A percentile compares a stretch with the other conserved stretches of the same genome.
Conservation (phyloP, 2,113 vertebrate genomes). For the Anolis sagrei region DNA sequence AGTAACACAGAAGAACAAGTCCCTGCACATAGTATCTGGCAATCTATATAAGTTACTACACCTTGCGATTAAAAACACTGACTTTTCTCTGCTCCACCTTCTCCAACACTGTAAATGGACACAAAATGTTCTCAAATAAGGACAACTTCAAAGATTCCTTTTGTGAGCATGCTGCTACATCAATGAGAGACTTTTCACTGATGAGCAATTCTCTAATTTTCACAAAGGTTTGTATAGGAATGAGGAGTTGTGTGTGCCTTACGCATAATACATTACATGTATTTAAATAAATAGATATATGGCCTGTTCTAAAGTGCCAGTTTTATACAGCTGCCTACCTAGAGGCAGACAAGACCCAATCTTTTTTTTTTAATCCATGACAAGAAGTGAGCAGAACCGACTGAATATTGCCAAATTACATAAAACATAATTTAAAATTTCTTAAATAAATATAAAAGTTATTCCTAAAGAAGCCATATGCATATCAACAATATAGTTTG, state of each 20-base stretch:
- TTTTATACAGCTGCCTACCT: constrained; percentile 72
- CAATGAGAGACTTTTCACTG: neutral
- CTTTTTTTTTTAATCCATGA: constrained; percentile 79
- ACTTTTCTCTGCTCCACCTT: neutral
- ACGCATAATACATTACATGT: constrained; percentile 56
- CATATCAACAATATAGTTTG: constrained; percentile 78
- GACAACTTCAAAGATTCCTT: neutral
- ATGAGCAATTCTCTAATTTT: constrained; percentile 74
- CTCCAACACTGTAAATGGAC: too few relatives aligned
- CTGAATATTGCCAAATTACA: constrained; percentile 81
- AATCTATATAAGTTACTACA: neutral
- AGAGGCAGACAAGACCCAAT: constrained; percentile 76
- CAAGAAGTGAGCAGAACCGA: constrained; percentile 84
- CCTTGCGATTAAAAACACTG: neutral
- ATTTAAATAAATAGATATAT: constrained; percentile 68
- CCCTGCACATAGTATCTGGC: neutral
- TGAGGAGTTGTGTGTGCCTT: neutral
- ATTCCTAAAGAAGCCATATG: constrained; percentile 83
- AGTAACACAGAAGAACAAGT: neutral
- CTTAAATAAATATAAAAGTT: constrained; percentile 90
- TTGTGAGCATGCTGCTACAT: neutral
- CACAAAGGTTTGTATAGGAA: constrained; percentile 18
- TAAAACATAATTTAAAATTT: constrained; percentile 85
- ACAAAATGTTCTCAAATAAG: neutral
- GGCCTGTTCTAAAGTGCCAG: constrained; percentile 84